phyloP scores from a whole-genome alignment of 2,113 vertebrate genomes.

The Lamprotornis superbus region DNA sequence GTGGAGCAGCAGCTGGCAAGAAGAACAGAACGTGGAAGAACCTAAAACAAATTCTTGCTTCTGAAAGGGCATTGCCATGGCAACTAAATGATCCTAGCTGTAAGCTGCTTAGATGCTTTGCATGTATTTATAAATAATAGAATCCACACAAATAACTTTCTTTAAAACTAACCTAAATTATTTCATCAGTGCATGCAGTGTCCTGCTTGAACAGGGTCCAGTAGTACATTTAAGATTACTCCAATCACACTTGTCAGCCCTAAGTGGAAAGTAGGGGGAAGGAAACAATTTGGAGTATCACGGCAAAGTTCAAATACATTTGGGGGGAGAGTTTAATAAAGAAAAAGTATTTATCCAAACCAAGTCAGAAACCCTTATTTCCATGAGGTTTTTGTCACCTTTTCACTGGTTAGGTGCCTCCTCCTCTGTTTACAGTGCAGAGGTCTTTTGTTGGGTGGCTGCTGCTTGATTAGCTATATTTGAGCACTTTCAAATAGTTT shows the following conservation, averaged over 20 bases:
- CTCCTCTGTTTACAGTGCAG: background rate
- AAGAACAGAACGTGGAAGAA: conserved; percentile 99
- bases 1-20: conserved; percentile 94
- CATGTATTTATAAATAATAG: conserved; percentile 68
- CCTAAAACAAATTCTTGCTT: conserved; percentile 95
- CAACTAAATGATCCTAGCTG: conserved; percentile 93
- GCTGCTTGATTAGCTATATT: background rate
- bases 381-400: background rate
- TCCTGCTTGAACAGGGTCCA: background rate
- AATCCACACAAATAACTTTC: conserved; percentile 55
- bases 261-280: background rate
- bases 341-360: background rate
- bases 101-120: conserved; percentile 75
- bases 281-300: background rate
- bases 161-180: conserved; percentile 36
- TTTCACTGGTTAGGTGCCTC: background rate
- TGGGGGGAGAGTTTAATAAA: background rate
- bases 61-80: conserved; percentile 94
- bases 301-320: background rate
- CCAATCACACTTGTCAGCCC: background rate
- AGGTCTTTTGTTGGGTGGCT: background rate
- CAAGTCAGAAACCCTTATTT: background rate
- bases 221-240: background rate
- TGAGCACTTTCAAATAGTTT: background rate
- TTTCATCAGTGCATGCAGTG: background rate